phyloP scores from a whole-genome alignment of 2,113 vertebrate species.

The Pampusana beccarii region DNA sequence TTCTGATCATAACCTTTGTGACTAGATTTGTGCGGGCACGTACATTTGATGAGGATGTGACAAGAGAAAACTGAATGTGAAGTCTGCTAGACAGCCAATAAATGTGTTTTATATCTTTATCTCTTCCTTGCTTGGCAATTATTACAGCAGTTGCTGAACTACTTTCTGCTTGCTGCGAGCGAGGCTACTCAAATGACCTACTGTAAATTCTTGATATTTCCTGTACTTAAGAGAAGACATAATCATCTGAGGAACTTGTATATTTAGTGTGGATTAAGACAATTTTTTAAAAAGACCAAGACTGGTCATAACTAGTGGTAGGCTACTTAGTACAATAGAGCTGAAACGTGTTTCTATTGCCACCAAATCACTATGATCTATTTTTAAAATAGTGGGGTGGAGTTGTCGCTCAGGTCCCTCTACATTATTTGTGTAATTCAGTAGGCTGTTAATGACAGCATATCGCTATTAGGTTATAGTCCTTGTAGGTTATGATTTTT shows the following conservation, averaged over 20 bases:
- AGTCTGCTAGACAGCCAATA: constrained; percentile 28
- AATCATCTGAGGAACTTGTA: not conserved
- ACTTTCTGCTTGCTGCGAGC: not conserved
- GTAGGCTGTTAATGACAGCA: not conserved
- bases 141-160: constrained; percentile 42
- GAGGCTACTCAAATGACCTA: not conserved
- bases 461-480: not conserved
- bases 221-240: constrained; percentile 5
- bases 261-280: not conserved
- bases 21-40: not conserved
- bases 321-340: not conserved
- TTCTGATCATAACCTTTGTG: not conserved
- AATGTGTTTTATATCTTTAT: constrained; percentile 55
- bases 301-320: not conserved
- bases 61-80: constrained; percentile 56
- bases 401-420: not conserved
- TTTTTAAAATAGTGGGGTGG: not conserved
- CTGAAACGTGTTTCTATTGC: not conserved
- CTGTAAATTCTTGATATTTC: constrained; percentile 49
- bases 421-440: not conserved
- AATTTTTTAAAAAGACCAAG: not conserved
- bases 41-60: not conserved
- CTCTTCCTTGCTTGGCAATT: constrained; percentile 40
- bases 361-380: not conserved
- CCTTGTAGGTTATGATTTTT: constrained; percentile 10